These are phyloP conservation scores for Helleia helle DNA, from an alignment of 2,888 invertebrate species.

Conservation along the genomic window DNA sequence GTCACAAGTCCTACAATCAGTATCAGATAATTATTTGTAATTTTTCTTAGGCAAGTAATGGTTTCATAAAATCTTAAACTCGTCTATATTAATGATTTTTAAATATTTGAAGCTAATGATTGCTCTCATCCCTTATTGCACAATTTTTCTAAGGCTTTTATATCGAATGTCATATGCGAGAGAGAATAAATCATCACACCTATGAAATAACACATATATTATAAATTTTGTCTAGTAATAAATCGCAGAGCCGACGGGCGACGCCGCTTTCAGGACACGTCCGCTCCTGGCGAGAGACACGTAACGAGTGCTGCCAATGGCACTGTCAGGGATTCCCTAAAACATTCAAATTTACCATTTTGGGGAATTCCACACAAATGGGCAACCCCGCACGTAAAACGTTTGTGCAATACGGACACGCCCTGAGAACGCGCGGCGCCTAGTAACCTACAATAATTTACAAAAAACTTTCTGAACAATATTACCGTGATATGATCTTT, in stretches of 20 bases:
- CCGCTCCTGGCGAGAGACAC: constrained; percentile 21
- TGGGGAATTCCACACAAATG: no score
- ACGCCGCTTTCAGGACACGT: neutral
- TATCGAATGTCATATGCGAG: neutral
- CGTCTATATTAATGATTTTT: neutral
- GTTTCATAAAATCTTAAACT: no score
- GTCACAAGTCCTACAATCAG: no score
- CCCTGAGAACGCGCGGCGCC: constrained; percentile 32
- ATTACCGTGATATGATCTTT: constrained; percentile 60
- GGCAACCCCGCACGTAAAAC: no score
- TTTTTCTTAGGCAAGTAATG: no score
- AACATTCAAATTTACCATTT: no score
- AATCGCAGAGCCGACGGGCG: neutral
- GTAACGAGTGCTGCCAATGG: constrained; percentile 26
- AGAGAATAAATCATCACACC: neutral
- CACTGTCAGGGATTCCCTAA: no score
- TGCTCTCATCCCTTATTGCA: constrained; percentile 3
- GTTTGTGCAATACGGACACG: no score
- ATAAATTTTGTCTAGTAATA: neutral
- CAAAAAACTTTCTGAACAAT: constrained; percentile 41
- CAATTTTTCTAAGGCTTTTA: constrained; percentile 1
- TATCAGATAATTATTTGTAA: no score
- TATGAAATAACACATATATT: constrained; percentile 6
- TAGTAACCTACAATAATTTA: constrained; percentile 44
- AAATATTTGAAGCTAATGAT: neutral